phyloP scores from a whole-genome alignment of 1,140 invertebrate genomes.

The Sminthurides bifidus region DNA sequence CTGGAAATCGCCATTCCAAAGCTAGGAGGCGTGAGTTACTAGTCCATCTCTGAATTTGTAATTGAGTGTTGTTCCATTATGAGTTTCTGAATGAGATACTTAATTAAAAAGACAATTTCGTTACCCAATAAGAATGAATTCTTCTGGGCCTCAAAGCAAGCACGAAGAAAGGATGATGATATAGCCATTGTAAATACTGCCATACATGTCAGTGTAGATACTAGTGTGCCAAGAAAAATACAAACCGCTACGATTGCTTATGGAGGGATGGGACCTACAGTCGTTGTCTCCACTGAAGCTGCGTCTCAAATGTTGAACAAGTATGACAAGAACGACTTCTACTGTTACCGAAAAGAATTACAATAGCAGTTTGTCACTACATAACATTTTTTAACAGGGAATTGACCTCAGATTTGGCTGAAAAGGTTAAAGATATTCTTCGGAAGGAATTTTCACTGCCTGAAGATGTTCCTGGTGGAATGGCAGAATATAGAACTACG shows the following conservation, averaged over 20 bases:
- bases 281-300: conserved; percentile 40
- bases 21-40: background rate
- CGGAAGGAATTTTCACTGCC: conserved; percentile 39
- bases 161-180: conserved; percentile 45
- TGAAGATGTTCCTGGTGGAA: conserved; percentile 43
- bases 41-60: background rate
- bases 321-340: background rate
- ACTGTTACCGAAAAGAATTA: too few relatives aligned
- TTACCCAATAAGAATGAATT: conserved; percentile 37
- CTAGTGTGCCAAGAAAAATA: conserved; percentile 30
- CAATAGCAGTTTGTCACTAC: too few relatives aligned
- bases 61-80: background rate
- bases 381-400: background rate
- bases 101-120: background rate
- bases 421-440: conserved; percentile 34
- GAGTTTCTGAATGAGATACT: background rate
- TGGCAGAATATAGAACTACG: conserved; percentile 42
- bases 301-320: too few relatives aligned
- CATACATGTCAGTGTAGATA: conserved; percentile 34
- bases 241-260: conserved; percentile 39
- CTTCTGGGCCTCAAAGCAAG: conserved; percentile 44
- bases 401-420: conserved; percentile 39
- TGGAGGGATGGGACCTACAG: conserved; percentile 45
- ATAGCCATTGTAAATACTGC: conserved; percentile 47
- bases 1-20: conserved; percentile 39